Base-by-base conservation (phyloP, 2,113 vertebrate genomes). In the Haemorhous mexicanus region DNA sequence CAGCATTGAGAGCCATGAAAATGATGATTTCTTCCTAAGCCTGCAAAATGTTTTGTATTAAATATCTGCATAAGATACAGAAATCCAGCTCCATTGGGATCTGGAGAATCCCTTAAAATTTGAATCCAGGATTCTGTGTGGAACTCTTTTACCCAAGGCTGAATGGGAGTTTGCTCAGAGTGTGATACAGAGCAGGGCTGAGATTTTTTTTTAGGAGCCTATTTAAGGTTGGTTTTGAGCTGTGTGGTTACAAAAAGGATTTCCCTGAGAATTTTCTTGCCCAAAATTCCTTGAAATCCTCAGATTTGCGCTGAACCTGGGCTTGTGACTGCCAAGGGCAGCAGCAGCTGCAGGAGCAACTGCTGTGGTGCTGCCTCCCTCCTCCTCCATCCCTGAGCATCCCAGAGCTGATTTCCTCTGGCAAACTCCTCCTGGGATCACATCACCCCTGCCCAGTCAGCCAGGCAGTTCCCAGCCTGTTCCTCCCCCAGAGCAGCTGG, bases 1-100 rank as follows among this genome's bases (percentile, higher is more conserved):
- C 26, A 28, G 5, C 5, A 0, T 3, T 3, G 0, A 32, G 28
- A 52, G 32, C 35, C 2, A 0, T 4, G 7, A 8, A 32, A 52
- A 27, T 22, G 0, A 2, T 15, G 1, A 19, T 26, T 43, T 17
- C 13, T 46, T 32, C 46, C 76, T 9, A 28, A 2, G 6, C 14
- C 35, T 58, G 2, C 14, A 10, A 47, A 59, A 46, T 14, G 3
- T 28, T 84, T 79, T 33, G 10, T 19, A 0, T 44, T 41, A 7
- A 81, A 17, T 8, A 16, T 0, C 1, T 32, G 11, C 37, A 21
- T 4, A 26, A 75, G n/a, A 2, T 30, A 11, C 22, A 41, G 55
- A 20, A 67, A 43, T 27, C 32, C 10, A 30, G 1, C 28, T 47
- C 47, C 5, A 2, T 17, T 6, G 1, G 12, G 14, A 3, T 58